A percentile compares a stretch with the other conserved stretches of the same genome.
Evolutionary conservation across 2,113 vertebrate genomes (phyloP).

Genomic region (Cromileptes altivelis): DNA sequence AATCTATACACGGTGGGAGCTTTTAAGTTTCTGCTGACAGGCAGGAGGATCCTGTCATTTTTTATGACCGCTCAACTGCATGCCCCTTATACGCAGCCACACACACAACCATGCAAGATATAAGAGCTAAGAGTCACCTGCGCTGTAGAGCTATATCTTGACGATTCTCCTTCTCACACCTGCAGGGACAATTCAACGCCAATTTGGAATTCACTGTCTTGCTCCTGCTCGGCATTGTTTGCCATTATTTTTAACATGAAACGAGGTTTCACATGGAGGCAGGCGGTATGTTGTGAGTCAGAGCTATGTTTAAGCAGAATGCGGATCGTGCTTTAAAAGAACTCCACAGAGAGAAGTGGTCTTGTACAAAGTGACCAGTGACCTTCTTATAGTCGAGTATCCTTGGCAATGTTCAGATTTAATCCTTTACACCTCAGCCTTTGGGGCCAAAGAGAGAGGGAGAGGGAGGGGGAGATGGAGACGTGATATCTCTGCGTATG

Average conservation of each 20-base stretch:
- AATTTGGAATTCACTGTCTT: not conserved
- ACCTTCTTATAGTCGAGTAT: conserved; percentile 67
- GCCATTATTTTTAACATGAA: conserved; percentile 39
- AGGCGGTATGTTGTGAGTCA: conserved; percentile 3
- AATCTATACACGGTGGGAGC: conserved; percentile 38
- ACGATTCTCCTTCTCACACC: conserved; percentile 7
- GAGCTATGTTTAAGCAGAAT: conserved; percentile 7
- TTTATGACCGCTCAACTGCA: conserved; percentile 41
- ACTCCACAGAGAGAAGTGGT: conserved; percentile 51
- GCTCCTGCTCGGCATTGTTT: not conserved
- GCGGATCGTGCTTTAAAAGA: conserved; percentile 30
- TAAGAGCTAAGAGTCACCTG: too few species aligned
- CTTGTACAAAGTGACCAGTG: conserved; percentile 61
- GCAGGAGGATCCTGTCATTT: conserved; percentile 25
- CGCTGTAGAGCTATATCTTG: not conserved
- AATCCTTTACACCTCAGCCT: conserved; percentile 67
- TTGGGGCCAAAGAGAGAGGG: conserved; percentile 38
- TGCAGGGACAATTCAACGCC: not conserved
- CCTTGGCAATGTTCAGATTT: conserved; percentile 68
- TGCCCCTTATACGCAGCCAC: conserved; percentile 10
- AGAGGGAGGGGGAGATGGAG: conserved; percentile 21
- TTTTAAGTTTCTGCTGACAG: conserved; percentile 58
- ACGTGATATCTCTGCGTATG: conserved; percentile 8
- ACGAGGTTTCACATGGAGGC: conserved; percentile 33
- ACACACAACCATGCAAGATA: not conserved